Evolutionary conservation across 2,797 vertebrate genomes (phyloP).

Genomic region (Etheostoma perlongum): DNA sequence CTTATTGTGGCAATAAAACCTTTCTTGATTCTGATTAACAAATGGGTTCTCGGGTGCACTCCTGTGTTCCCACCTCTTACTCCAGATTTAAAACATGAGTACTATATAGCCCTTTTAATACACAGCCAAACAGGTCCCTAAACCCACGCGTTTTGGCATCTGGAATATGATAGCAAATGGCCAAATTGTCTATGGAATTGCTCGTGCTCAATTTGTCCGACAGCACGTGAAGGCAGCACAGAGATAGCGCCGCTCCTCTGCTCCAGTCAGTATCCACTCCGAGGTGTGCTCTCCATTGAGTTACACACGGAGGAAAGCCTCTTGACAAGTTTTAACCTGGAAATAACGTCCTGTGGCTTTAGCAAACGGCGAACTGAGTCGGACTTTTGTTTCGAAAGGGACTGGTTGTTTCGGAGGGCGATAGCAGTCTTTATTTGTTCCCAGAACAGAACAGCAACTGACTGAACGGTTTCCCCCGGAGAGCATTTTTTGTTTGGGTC

Average conservation of each 20-base stretch:
- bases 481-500: conserved; percentile 62
- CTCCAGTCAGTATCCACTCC: conserved; percentile 9
- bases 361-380: background rate
- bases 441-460: background rate
- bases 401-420: background rate
- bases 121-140: too few relatives aligned
- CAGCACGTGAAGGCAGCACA: conserved; percentile 53
- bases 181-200: background rate
- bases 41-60: background rate
- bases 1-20: too few relatives aligned
- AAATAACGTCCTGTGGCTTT: conserved; percentile 3
- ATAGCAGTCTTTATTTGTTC: background rate
- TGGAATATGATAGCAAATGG: background rate
- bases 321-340: conserved; percentile 46
- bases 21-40: too few relatives aligned
- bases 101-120: background rate
- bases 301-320: background rate
- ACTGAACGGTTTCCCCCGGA: conserved; percentile 40
- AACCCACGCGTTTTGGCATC: background rate
- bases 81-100: too few relatives aligned
- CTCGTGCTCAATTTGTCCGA: background rate
- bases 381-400: background rate
- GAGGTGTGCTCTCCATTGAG: conserved; percentile 10
- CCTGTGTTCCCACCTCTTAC: too few relatives aligned
- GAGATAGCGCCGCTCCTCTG: conserved; percentile 45